Evolutionary conservation across 2,113 vertebrate genomes (phyloP), one percentile per base, ranked within the genome.

Genomic region (Leucosticte australis): DNA sequence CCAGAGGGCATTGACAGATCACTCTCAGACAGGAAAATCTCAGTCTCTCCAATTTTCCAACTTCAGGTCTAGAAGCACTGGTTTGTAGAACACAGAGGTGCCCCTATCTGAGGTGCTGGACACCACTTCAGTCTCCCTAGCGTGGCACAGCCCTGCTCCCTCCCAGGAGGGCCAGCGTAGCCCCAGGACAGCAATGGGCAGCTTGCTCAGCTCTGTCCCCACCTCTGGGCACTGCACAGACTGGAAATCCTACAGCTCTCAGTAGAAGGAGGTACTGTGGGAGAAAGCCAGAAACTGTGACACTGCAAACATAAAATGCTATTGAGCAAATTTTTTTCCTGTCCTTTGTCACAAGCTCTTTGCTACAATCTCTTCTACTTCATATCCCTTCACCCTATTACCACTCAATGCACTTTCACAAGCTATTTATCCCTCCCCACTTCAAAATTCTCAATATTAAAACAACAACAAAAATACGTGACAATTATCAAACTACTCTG

Each of bases 161-260:
- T 35, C 31, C 35, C 56, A 22, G 0, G 15, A n/a, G 21, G 19
- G 28, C 11, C 76, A 37, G 46, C 0, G 0, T 0, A 55, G 49
- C n/a, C 30, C 22, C 59, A 68, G 21, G 41, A 35, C 42, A 47
- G 37, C 3, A 3, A 4, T 0, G 15, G 56, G 20, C 70, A 62
- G 5, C 68, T 77, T 16, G n/a, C 64, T 37, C 5, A 2, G 56
- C 52, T 52, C 39, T 11, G 28, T 17, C 15, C 44, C 35, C 30
- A 44, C 14, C n/a, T 18, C 47, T 35, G 60, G 52, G 42, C 27
- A 33, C 62, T 39, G 62, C 33, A 57, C 18, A 68, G n/a, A 11
- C 1, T 67, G 28, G 17, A 62, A 31, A 67, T 16, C 11, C 42
- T 24, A 31, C 41, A 69, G 86, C 33, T 55, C 24, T 37, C 35